phyloP scores from a whole-genome alignment of 2,113 vertebrate species.

The Glaucidium brasilianum region DNA sequence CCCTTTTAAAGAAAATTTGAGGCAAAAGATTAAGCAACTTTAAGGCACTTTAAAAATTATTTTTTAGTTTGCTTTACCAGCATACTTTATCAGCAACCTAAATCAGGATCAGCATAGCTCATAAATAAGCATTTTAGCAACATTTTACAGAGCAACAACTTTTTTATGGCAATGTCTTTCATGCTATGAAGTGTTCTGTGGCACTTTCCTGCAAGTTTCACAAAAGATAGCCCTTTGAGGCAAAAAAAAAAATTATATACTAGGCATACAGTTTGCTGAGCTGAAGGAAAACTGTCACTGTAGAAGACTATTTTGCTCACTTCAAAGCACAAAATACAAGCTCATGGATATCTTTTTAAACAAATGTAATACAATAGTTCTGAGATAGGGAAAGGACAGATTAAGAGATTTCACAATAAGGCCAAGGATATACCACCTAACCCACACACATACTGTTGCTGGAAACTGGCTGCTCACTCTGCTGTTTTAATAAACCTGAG shows the following conservation, averaged over 20 bases:
- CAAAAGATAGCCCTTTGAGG: constrained; percentile 37
- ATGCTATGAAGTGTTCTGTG: constrained; percentile 8
- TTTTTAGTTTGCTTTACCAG: constrained; percentile 33
- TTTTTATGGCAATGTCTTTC: background rate
- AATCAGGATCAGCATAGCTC: constrained; percentile 10
- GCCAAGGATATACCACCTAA: constrained; percentile 23
- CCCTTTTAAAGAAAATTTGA: constrained; percentile 52
- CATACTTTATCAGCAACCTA: constrained; percentile 14
- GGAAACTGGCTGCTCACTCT: constrained; percentile 32
- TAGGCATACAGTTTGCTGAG: background rate
- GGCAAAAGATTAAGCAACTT: constrained; percentile 70
- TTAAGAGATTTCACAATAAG: constrained; percentile 43
- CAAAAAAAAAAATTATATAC: background rate
- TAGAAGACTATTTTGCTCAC: background rate
- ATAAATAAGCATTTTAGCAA: background rate
- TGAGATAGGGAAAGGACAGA: background rate
- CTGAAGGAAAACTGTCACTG: background rate
- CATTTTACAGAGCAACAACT: constrained; percentile 22
- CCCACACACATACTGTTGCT: background rate
- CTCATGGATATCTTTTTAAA: background rate
- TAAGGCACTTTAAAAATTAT: constrained; percentile 79
- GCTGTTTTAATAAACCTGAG: constrained; percentile 59
- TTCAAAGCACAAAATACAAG: constrained; percentile 24
- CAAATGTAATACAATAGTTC: background rate
- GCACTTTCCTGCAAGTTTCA: constrained; percentile 5